These are phyloP conservation scores for Mastigias papua DNA, from an alignment of 30 jellyfish, hydroid and myxozoan species.

Conservation along the genomic window DNA sequence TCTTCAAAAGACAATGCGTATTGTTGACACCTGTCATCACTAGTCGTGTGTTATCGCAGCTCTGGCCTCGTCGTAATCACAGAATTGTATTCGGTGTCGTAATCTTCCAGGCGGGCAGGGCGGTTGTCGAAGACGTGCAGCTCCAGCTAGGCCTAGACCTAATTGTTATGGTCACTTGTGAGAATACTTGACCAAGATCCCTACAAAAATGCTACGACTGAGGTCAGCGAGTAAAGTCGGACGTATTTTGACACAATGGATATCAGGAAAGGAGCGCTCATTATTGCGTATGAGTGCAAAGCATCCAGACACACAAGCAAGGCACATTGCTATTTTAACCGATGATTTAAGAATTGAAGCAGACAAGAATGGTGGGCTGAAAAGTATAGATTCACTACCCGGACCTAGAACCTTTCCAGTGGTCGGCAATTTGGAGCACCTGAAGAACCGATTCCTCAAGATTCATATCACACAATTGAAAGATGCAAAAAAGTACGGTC, in stretches of 20 bases:
- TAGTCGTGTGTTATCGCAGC: no score
- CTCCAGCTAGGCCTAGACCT: no score
- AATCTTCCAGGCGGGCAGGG: no score
- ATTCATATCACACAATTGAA: not conserved
- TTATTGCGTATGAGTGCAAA: no score
- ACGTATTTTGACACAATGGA: not conserved
- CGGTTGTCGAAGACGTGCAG: no score
- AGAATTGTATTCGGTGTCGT: no score
- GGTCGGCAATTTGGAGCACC: slow-evolving; percentile 28
- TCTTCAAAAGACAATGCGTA: no score
- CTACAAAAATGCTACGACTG: not conserved
- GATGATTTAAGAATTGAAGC: not conserved
- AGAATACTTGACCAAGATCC: no score
- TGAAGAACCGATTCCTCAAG: not conserved
- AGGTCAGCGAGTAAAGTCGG: not conserved
- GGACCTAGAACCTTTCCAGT: slow-evolving; percentile 49
- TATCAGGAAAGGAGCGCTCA: not conserved
- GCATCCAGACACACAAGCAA: not conserved
- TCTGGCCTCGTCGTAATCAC: no score
- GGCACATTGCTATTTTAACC: not conserved
- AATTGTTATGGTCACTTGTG: no score
- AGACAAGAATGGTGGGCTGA: not conserved
- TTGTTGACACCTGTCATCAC: no score
- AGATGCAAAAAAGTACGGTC: slow-evolving; percentile 29
- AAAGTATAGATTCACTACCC: slow-evolving; percentile 22